A percentile compares a stretch with the other conserved stretches of the same genome.
Evolutionary conservation across 2,797 vertebrate genomes (phyloP).

Genomic region (Manis javanica): DNA sequence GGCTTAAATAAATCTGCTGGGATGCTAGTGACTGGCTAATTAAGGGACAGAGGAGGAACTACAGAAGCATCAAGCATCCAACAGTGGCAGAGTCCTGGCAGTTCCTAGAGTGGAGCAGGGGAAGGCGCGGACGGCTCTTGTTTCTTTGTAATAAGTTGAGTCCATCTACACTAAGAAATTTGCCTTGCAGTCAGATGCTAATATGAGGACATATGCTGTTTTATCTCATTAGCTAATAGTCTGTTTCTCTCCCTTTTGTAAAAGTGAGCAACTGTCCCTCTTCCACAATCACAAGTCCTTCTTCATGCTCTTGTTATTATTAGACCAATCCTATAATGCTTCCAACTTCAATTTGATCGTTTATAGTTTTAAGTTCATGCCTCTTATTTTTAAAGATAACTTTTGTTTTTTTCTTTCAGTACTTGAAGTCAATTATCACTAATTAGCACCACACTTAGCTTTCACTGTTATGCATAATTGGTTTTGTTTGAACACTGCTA

Average conservation of each 20-base stretch:
- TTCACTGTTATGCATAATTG: constrained; percentile 13
- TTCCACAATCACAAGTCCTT: not conserved
- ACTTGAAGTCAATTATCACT: constrained; percentile 34
- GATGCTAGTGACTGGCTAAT: not conserved
- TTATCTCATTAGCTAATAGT: not conserved
- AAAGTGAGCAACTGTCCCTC: not conserved
- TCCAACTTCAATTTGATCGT: not conserved
- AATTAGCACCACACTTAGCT: constrained; percentile 27
- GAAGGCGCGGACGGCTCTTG: not conserved
- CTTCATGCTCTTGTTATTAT: not conserved
- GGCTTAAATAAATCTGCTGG: not conserved
- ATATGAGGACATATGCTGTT: not conserved
- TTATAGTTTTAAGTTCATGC: not conserved
- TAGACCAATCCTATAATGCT: not conserved
- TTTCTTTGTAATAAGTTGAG: not conserved
- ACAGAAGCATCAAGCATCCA: not conserved
- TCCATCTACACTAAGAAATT: not conserved
- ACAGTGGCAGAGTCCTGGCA: not conserved
- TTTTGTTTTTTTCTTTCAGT: constrained; percentile 1
- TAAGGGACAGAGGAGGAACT: not conserved
- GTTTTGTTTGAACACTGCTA: constrained; percentile 22
- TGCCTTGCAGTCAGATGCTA: not conserved
- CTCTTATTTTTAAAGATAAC: constrained; percentile 26
- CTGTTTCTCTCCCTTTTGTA: not conserved
- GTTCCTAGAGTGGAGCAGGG: not conserved